Conservation (phyloP, 2,113 vertebrate genomes). For the Phaethornis superciliosus region DNA sequence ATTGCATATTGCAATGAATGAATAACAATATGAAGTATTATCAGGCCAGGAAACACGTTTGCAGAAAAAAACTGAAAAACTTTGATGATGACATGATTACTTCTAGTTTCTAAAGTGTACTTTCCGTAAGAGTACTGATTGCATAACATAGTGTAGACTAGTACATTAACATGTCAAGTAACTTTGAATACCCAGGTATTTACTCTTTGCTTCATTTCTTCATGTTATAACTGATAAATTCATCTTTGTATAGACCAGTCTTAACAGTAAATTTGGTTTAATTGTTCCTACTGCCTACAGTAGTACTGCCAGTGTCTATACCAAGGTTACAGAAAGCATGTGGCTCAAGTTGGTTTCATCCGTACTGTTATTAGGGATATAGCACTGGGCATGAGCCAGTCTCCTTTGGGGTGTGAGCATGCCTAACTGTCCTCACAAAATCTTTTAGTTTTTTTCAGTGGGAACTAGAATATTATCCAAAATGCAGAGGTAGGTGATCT, state of each 20-base stretch:
- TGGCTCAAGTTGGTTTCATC: neutral
- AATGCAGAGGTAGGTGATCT: neutral
- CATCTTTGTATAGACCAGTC: neutral
- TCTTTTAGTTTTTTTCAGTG: neutral
- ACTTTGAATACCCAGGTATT: neutral
- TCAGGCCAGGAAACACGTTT: neutral
- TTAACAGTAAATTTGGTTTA: neutral
- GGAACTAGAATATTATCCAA: neutral
- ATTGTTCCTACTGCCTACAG: neutral
- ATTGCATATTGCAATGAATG: neutral
- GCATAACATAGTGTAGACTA: neutral
- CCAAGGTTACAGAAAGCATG: neutral
- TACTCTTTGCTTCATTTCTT: neutral
- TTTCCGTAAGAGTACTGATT: neutral
- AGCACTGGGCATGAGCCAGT: neutral
- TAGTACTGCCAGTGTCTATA: neutral
- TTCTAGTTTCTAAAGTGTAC: neutral
- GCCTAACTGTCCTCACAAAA: neutral
- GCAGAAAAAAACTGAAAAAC: neutral
- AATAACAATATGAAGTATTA: neutral
- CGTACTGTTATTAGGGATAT: neutral
- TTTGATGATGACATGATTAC: neutral
- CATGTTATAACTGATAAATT: neutral
- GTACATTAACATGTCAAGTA: neutral
- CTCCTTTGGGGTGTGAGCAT: neutral